Evolutionary conservation across 2,888 invertebrate species (phyloP), one percentile per base, ranked within the genome.

Genomic region (Orthosia gracilis): DNA sequence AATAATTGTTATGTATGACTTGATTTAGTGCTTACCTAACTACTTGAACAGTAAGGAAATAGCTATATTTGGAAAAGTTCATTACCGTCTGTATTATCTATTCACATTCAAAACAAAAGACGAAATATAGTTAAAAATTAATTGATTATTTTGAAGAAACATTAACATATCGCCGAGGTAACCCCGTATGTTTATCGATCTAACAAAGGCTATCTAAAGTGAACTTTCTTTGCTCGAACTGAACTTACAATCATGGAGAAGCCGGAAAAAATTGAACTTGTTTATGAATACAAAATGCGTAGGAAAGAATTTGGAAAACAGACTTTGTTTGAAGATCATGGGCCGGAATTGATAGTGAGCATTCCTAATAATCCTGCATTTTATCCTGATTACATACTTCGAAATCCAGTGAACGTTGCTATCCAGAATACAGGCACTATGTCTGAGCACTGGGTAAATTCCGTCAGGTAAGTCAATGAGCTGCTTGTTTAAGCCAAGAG

Each of bases 281-380:
- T 91, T 1, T 96, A 94, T 82, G 96, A 96, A 90, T 98, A 98
- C 89, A 97, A 97, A 78, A 98, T 97, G 92, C 97, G 97, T 84
- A 97, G 98, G 58, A 97, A 96, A 82, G 96, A 97, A 79, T 98
- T 98, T 91, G 98, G 98, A 0, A 96, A 97, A 83, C 97, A 98
- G 88, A 97, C 97, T 66, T 91, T 97, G 63, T 98, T 98, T 90
- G 96, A 97, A 77, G 97, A 98, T 87, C 97, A 97, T 88, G 97
- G 97, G n/a, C 97, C 97, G 11, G 97, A 97, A 83, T 91, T 98
- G 55, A 94, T 97, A 66, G 97, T 97, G 80, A 97, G 97, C 84
- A 98, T 97, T 91, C 96, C 97, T 7, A 95, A 97, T 57, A 97
- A 97, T 91, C 97, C 97, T 55, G 94, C 96, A 11, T 80, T 94